Evolutionary conservation across 1,140 invertebrate species (phyloP).

Genomic region (Hypsibius dujardini): DNA sequence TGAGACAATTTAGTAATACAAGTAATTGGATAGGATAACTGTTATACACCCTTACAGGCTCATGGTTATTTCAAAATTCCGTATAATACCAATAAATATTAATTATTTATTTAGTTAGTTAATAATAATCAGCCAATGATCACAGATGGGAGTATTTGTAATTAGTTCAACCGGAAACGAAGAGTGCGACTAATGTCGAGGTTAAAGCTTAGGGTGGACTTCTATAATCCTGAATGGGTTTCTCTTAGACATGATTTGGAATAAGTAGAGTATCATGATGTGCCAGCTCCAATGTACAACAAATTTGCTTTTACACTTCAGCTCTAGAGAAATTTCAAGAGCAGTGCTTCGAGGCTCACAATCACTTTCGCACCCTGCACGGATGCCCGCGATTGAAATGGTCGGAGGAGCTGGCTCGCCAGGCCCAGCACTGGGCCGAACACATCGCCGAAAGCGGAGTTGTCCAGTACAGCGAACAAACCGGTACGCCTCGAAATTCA

Average conservation of each 20-base stretch:
- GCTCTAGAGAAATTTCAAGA: constrained; percentile 23
- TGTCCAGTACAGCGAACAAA: constrained; percentile 25
- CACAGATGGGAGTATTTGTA: neutral
- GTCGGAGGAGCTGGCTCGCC: constrained; percentile 23
- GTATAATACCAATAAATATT: no score
- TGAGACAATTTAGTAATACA: no score
- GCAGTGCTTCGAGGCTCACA: constrained; percentile 24
- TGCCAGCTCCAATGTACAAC: neutral
- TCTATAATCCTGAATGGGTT: neutral
- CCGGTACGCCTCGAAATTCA: constrained; percentile 22
- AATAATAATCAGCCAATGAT: no score
- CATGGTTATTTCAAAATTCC: no score
- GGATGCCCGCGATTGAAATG: constrained; percentile 22
- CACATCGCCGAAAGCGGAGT: constrained; percentile 25
- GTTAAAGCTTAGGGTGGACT: no score
- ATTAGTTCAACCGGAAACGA: neutral
- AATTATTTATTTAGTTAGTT: no score
- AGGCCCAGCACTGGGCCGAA: constrained; percentile 26
- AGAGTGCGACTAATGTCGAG: neutral
- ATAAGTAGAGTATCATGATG: neutral
- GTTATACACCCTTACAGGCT: no score
- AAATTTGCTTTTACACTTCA: constrained; percentile 21
- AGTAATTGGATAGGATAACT: no score
- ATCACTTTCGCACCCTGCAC: constrained; percentile 23
- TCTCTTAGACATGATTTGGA: neutral